phyloP scores from a whole-genome alignment of 2,888 invertebrate species.

The Chromoteleia sp. region DNA sequence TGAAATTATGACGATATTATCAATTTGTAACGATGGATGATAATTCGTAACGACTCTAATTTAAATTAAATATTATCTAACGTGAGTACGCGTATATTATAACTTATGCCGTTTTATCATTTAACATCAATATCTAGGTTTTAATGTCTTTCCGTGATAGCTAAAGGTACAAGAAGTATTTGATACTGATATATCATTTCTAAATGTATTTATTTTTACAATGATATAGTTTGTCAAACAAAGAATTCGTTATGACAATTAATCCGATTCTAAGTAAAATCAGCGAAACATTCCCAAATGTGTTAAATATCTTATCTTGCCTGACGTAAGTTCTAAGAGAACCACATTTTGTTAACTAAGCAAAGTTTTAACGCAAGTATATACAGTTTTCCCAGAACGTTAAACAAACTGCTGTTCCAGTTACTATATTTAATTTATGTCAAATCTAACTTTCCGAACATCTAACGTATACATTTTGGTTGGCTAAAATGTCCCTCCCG shows the following conservation, averaged over 20 bases:
- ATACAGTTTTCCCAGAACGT: conserved; percentile 42
- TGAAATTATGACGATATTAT: neutral
- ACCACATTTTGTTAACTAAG: conserved; percentile 52
- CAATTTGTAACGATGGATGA: neutral
- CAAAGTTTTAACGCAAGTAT: conserved; percentile 46
- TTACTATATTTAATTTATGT: conserved; percentile 68
- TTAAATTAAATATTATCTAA: too few species aligned
- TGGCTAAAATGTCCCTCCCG: conserved; percentile 15
- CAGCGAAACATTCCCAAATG: conserved; percentile 4
- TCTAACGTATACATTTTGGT: conserved; percentile 1
- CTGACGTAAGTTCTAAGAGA: neutral
- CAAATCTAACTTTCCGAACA: conserved; percentile 52
- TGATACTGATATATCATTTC: too few species aligned
- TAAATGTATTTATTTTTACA: too few species aligned
- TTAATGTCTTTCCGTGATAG: too few species aligned
- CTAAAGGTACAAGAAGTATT: too few species aligned
- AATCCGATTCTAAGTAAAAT: conserved; percentile 3
- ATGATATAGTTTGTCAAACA: too few species aligned
- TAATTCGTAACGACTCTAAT: neutral
- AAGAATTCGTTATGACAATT: too few species aligned
- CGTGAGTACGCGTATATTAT: too few species aligned
- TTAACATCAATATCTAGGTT: too few species aligned
- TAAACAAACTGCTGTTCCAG: conserved; percentile 68
- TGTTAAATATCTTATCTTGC: conserved; percentile 21
- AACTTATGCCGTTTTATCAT: too few species aligned